Evolutionary conservation across 2,113 vertebrate species (phyloP).

Genomic region (Helogale parvula): DNA sequence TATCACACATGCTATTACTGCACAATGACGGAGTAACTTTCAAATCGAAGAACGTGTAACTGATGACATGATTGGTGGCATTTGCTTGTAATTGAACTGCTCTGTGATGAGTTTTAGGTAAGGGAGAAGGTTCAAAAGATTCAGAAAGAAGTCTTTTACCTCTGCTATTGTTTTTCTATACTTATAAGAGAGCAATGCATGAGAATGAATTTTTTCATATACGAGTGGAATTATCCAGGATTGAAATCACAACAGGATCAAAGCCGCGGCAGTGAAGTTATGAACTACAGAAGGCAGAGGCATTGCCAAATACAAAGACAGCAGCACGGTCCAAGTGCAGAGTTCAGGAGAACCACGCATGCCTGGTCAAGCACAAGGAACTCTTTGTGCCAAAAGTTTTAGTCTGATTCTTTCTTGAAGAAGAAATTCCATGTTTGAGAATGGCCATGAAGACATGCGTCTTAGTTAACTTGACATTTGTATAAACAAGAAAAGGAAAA

Average conservation of each 20-base stretch:
- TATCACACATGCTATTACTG: background rate
- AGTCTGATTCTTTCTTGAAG: background rate
- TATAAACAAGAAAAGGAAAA: background rate
- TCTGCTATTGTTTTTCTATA: background rate
- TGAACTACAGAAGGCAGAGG: background rate
- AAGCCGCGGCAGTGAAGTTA: background rate
- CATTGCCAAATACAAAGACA: background rate
- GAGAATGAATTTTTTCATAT: background rate
- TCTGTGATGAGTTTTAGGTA: background rate
- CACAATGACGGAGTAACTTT: background rate
- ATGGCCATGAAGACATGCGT: background rate
- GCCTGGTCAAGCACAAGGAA: background rate
- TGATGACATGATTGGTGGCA: background rate
- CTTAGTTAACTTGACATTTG: background rate
- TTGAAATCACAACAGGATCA: background rate
- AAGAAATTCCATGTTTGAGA: background rate
- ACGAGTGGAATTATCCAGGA: background rate
- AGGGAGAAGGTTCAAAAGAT: background rate
- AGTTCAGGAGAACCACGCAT: background rate
- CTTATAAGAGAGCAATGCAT: background rate
- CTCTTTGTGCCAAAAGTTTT: background rate
- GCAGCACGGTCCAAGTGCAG: background rate
- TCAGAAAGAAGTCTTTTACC: background rate
- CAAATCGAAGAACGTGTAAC: constrained; percentile 10
- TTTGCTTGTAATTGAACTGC: background rate